phyloP scores from a whole-genome alignment of 2,113 vertebrate genomes.

The Elachura formosa region DNA sequence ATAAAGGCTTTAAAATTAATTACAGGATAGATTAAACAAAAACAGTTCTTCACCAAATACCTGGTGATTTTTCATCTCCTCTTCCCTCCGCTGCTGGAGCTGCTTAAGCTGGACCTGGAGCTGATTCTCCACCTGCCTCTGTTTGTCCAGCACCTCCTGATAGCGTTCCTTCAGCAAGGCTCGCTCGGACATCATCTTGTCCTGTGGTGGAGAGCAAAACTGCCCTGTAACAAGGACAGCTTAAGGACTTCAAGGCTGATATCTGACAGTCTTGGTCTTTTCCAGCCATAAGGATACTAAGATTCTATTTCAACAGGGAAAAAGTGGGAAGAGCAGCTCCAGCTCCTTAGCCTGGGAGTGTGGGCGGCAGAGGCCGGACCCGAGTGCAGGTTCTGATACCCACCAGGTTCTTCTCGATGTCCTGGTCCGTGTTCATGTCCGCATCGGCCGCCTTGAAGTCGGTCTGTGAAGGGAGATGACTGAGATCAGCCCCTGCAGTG shows the following conservation, averaged over 20 bases:
- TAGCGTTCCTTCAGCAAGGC: conserved; percentile 76
- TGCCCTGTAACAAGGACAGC: neutral
- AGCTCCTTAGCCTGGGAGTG: rapidly evolving
- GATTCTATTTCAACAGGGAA: neutral
- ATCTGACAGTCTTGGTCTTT: too few relatives aligned
- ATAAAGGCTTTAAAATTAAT: neutral
- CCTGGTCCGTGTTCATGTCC: conserved; percentile 70
- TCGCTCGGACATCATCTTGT: conserved; percentile 76
- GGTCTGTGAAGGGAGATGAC: conserved; percentile 50
- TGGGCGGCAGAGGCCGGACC: rapidly evolving
- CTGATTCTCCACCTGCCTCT: conserved; percentile 76
- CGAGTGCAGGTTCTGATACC: rapidly evolving
- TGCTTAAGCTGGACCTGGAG: conserved; percentile 74
- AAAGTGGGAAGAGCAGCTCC: neutral
- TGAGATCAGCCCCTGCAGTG: neutral
- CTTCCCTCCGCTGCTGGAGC: conserved; percentile 76
- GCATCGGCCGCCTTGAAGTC: conserved; percentile 71
- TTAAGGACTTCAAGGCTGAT: neutral
- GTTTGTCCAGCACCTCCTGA: conserved; percentile 76
- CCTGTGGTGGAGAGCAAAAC: conserved; percentile 31
- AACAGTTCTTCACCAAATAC: conserved; percentile 11
- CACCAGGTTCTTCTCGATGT: conserved; percentile 79
- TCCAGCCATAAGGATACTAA: neutral
- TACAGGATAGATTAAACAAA: too few relatives aligned
- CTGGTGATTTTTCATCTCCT: conserved; percentile 81